These are phyloP conservation scores for Sitta carolinensis DNA, from an alignment of 2,797 vertebrate genomes.

Conservation along the genomic window DNA sequence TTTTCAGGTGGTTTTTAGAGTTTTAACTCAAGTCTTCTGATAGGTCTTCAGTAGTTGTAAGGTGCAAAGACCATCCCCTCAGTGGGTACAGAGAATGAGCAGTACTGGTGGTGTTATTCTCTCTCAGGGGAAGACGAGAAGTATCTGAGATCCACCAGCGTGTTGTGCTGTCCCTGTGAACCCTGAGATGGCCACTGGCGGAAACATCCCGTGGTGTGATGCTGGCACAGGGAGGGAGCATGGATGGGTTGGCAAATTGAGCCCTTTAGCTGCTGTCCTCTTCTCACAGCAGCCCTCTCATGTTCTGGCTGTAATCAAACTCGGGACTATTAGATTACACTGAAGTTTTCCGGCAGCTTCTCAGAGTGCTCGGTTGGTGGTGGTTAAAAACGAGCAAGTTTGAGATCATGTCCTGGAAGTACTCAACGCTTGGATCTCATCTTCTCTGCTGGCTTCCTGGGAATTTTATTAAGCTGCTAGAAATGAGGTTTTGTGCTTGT, in stretches of 20 bases:
- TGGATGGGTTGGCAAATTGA: neutral
- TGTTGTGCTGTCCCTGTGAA: neutral
- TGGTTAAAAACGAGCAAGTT: neutral
- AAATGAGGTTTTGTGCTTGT: neutral
- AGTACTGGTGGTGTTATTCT: neutral
- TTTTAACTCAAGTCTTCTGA: neutral
- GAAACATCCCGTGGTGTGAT: rapidly evolving
- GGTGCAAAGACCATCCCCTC: neutral
- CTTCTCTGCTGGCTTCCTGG: neutral
- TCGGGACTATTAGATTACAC: neutral
- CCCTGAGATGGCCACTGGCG: neutral
- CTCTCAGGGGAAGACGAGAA: neutral
- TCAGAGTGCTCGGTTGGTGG: neutral
- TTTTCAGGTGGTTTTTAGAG: neutral
- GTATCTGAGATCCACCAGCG: rapidly evolving
- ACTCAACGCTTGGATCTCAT: neutral
- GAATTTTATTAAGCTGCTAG: neutral
- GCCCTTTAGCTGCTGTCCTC: neutral
- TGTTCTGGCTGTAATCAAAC: neutral
- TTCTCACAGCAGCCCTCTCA: neutral
- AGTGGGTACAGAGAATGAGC: neutral
- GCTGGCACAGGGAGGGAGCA: neutral
- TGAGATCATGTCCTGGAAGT: neutral
- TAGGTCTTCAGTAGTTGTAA: neutral
- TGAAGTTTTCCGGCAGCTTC: neutral